Conservation (phyloP, 2,113 vertebrate species). For the Nesogale talazaci region DNA sequence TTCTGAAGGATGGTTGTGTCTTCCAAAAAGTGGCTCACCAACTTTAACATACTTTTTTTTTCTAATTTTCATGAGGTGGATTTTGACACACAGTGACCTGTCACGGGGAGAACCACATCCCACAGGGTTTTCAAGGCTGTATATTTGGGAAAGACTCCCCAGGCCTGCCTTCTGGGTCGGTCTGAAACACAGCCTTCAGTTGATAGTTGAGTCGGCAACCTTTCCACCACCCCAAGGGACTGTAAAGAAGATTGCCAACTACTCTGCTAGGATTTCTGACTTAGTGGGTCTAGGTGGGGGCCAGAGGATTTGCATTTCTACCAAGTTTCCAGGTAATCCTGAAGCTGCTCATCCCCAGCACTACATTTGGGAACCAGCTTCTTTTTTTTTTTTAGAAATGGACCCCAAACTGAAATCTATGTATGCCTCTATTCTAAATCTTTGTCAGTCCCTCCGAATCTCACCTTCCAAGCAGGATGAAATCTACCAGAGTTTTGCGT, state of each 20-base stretch:
- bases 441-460: not conserved
- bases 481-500: not conserved
- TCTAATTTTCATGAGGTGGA: not conserved
- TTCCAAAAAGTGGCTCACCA: not conserved
- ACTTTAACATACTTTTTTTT: not conserved
- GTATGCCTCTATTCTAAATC: not conserved
- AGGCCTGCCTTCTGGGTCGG: not conserved
- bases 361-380: not conserved
- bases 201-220: too few relatives aligned
- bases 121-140: not conserved
- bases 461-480: not conserved
- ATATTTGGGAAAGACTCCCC: not conserved
- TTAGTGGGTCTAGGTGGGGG: not conserved
- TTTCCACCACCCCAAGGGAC: not conserved
- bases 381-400: not conserved
- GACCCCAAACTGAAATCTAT: not conserved
- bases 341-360: not conserved
- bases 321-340: not conserved
- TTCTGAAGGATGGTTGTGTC: not conserved
- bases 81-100: not conserved
- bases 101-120: not conserved
- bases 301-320: not conserved
- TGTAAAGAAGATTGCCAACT: not conserved
- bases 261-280: not conserved
- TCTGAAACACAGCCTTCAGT: too few relatives aligned